phyloP scores from a whole-genome alignment of 2,888 invertebrate species.

The Lasioglossum oenotherae region DNA sequence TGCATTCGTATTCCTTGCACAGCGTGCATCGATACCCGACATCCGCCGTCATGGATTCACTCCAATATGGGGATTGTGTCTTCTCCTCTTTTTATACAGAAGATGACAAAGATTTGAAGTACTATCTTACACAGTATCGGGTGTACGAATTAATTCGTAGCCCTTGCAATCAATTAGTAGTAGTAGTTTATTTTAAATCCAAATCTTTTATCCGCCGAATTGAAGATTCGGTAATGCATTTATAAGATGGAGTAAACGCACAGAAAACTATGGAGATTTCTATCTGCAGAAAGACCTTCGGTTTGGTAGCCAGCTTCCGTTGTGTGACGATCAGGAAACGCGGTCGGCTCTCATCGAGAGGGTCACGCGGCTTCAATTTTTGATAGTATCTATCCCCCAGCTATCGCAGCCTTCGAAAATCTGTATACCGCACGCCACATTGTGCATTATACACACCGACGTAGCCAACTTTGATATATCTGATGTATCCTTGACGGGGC shows the following conservation, averaged over 20 bases:
- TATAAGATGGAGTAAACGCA: not conserved
- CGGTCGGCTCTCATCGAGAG: slow-evolving; percentile 18
- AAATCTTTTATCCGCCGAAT: not conserved
- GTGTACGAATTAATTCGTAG: not conserved
- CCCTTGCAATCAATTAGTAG: not conserved
- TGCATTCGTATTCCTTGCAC: slow-evolving; percentile 16
- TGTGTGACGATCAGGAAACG: not conserved
- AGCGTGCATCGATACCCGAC: slow-evolving; percentile 23
- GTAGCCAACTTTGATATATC: slow-evolving; percentile 34
- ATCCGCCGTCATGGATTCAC: slow-evolving; percentile 2
- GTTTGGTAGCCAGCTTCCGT: not conserved
- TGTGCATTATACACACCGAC: slow-evolving; percentile 48
- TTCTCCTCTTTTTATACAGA: not conserved
- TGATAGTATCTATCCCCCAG: slow-evolving; percentile 43
- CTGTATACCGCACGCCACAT: slow-evolving; percentile 32
- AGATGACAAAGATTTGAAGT: not conserved
- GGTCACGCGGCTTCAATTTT: slow-evolving; percentile 66
- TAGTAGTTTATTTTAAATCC: not conserved
- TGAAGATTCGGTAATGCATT: not conserved
- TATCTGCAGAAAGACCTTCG: slow-evolving; percentile 30
- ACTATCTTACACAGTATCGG: not conserved
- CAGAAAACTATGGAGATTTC: too few species aligned
- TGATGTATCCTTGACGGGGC: slow-evolving; percentile 53
- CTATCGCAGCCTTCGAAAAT: slow-evolving; percentile 44
- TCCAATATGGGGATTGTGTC: not conserved